Conservation (phyloP, 2,113 vertebrate species). For the Platycercus adscitus region DNA sequence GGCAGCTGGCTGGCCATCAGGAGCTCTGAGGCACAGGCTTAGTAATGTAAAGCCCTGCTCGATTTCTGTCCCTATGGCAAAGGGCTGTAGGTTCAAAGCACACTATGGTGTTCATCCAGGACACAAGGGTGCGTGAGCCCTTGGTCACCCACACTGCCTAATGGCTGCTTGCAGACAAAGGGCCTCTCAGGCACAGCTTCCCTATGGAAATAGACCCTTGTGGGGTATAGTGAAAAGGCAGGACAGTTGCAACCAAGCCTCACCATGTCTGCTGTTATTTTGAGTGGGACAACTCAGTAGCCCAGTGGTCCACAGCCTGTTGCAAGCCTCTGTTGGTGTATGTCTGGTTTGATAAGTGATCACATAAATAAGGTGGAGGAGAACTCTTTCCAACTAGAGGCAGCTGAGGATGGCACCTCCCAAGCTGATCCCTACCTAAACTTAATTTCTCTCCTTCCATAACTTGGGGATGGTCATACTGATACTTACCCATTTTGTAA, state of each 20-base stretch:
- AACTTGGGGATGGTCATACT: not conserved
- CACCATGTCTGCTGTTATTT: not conserved
- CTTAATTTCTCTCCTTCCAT: not conserved
- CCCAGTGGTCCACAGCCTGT: not conserved
- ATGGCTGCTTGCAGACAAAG: not conserved
- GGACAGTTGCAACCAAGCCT: not conserved
- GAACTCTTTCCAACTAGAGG: not conserved
- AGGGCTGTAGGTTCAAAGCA: not conserved
- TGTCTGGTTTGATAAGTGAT: not conserved
- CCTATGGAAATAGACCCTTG: not conserved
- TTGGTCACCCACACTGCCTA: not conserved
- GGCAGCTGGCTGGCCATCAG: not conserved
- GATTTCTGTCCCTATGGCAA: fast-evolving
- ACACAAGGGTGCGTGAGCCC: fast-evolving
- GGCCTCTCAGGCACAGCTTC: not conserved
- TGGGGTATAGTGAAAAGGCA: not conserved
- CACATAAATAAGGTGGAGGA: not conserved
- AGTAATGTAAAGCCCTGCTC: not conserved
- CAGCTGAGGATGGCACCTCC: not conserved
- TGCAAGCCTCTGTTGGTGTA: not conserved
- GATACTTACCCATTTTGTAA: not conserved
- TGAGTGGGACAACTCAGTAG: not conserved
- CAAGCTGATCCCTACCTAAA: not conserved
- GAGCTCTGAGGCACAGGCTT: not conserved
- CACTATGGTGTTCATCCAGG: fast-evolving